Percentiles rank a stretch among this genome's conserved stretches.
Conservation (phyloP, 1,140 invertebrate genomes). For the Drosophila sp. region DNA sequence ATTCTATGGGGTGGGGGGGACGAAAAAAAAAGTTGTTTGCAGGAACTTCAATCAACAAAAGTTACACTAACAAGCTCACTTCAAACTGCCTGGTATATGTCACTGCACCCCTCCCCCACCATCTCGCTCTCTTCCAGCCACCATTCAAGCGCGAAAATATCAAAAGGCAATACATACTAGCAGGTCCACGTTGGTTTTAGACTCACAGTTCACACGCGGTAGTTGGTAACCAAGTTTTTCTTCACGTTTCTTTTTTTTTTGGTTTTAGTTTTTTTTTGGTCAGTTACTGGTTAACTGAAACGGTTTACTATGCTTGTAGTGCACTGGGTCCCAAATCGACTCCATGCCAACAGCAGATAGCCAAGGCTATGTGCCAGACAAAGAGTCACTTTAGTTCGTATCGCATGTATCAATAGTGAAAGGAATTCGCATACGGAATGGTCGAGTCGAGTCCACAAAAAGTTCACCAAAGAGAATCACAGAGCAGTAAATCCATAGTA, state of each 20-base stretch:
- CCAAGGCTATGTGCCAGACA: slow-evolving; percentile 58
- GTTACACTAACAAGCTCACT: slow-evolving; percentile 71
- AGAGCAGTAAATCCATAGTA: background rate
- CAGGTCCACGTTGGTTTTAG: slow-evolving; percentile 39
- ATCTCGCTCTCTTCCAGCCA: background rate
- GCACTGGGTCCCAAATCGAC: slow-evolving; percentile 39
- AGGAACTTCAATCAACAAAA: slow-evolving; percentile 70
- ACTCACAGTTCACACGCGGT: slow-evolving; percentile 67
- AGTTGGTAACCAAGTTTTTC: slow-evolving; percentile 36
- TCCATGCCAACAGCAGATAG: slow-evolving; percentile 19
- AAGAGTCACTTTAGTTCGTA: slow-evolving; percentile 20
- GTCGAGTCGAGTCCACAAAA: slow-evolving; percentile 26
- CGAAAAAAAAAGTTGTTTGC: slow-evolving; percentile 46
- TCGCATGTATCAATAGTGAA: slow-evolving; percentile 58
- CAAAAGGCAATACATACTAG: slow-evolving; percentile 58
- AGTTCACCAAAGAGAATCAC: background rate
- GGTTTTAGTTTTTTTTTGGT: slow-evolving; percentile 41
- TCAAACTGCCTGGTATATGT: slow-evolving; percentile 35
- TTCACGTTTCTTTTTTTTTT: background rate
- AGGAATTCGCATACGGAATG: slow-evolving; percentile 60
- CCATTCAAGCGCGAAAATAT: slow-evolving; percentile 59
- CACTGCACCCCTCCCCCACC: slow-evolving; percentile 12
- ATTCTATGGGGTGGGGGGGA: slow-evolving; percentile 26
- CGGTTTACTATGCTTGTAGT: slow-evolving; percentile 32
- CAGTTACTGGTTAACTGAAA: slow-evolving; percentile 44